These are phyloP conservation scores for Conopomorpha cramerella DNA, from an alignment of 1,140 invertebrate genomes.

Conservation along the genomic window DNA sequence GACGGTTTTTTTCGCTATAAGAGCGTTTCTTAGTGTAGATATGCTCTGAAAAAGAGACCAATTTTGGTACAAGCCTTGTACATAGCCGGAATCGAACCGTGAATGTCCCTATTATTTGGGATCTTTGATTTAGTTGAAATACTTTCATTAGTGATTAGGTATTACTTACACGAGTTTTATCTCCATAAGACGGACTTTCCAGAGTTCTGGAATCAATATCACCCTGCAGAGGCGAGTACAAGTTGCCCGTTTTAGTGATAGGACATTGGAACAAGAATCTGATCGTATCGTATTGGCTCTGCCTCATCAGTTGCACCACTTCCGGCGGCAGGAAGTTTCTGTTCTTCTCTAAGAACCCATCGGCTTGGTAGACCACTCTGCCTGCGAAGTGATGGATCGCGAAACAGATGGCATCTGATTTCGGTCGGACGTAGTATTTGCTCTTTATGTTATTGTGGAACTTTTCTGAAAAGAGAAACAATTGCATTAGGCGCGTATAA, in stretches of 20 bases:
- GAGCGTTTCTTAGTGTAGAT: no score
- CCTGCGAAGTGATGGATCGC: conserved; percentile 78
- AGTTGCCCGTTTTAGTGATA: conserved; percentile 79
- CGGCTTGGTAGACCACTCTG: conserved; percentile 77
- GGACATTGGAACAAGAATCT: conserved; percentile 80
- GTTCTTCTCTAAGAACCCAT: conserved; percentile 83
- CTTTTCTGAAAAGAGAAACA: conserved; percentile 81
- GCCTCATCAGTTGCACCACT: conserved; percentile 76
- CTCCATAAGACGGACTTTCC: conserved; percentile 33
- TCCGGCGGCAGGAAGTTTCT: conserved; percentile 81
- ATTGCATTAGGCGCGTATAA: no score
- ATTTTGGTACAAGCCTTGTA: no score
- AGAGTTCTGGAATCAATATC: conserved; percentile 53
- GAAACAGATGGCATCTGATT: conserved; percentile 75
- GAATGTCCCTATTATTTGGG: no score
- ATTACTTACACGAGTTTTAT: conserved; percentile 29
- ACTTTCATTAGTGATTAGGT: not conserved
- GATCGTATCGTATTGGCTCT: conserved; percentile 73
- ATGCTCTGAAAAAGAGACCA: no score
- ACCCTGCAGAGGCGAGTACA: conserved; percentile 66
- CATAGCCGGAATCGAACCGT: no score
- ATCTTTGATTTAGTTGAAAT: not conserved
- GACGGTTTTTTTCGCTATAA: no score
- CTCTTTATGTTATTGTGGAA: conserved; percentile 81
- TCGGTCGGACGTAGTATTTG: conserved; percentile 76